These are phyloP conservation scores for Odocoileus virginianus DNA, from an alignment of 2,113 vertebrate genomes.

Conservation along the genomic window DNA sequence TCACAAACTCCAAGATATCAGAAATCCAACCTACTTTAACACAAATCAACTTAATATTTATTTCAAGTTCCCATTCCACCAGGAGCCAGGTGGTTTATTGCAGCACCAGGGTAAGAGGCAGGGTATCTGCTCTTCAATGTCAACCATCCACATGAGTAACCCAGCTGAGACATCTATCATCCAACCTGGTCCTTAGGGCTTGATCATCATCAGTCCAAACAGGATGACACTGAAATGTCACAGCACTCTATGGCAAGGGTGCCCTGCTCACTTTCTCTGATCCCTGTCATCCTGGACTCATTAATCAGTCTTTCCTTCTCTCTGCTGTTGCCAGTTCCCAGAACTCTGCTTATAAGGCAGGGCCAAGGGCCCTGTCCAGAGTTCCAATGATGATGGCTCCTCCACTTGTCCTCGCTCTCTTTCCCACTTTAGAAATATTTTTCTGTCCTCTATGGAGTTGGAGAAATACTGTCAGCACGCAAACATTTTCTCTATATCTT, in stretches of 20 bases:
- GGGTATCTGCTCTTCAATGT: background rate
- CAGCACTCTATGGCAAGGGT: background rate
- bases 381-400: rapidly evolving
- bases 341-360: background rate
- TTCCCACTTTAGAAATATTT: background rate
- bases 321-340: background rate
- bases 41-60: background rate
- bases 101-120: background rate
- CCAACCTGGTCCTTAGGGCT: background rate
- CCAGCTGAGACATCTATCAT: background rate
- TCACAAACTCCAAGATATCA: background rate
- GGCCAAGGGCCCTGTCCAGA: background rate
- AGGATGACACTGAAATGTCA: background rate
- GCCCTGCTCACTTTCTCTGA: background rate
- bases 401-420: too few species aligned
- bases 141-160: rapidly evolving
- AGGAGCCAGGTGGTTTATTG: background rate
- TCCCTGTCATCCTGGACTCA: background rate
- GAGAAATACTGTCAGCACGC: background rate
- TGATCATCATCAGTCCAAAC: background rate
- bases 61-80: background rate
- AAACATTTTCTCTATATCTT: background rate
- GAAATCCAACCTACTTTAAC: background rate
- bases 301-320: background rate
- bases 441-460: background rate